Evolutionary conservation across 2,113 vertebrate genomes (phyloP), one percentile per base, ranked within the genome.

Genomic region (Dunckerocampus dactyliophorus): DNA sequence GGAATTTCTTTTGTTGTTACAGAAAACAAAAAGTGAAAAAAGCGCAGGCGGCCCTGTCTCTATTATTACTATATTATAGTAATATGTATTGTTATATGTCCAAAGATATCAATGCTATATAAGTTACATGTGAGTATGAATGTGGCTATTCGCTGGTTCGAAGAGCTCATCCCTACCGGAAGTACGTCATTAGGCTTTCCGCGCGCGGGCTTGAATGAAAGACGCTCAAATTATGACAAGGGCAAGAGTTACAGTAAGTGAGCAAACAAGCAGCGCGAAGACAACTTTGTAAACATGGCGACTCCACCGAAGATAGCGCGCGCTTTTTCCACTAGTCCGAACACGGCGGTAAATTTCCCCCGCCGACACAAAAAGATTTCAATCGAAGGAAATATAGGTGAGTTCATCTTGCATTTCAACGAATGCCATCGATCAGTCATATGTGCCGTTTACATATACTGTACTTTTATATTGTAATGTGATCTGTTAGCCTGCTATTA

Each of bases 311-410:
- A 94, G 59, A 86, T 86, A 71, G 70, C 6, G 13, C 85, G 88
- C 34, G 14, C 69, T 9, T 1, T 24, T 22, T 62, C 71, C 1
- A 12, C 11, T 37, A 48, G 56, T 11, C 47, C 65, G 20, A 0
- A 14, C 37, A 17, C 7, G 20, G 6, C 28, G 28, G 47, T 17
- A 39, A 42, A 87, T 59, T 87, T 89, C 55, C 77, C 89, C 37
- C 91, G 92, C 50, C 84, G 86, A 49, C 71, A 74, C 6, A 87
- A 79, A 72, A 94, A 93, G 39, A 28, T 94, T 8, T 92, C 93
- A 0, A 90, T 93, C 22, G 93, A 94, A 67, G 93, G 92, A 8
- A 94, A 94, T 45, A 95, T 94, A 51, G 92, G 93, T 93, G 53
- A 93, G 93, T 79, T 42, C 6, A 3, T 4, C 7, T 31, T 39